Percentiles rank a stretch among this genome's conserved stretches.
Evolutionary conservation across 2,888 invertebrate species (phyloP).

Genomic region (Ecliptopera silaceata): DNA sequence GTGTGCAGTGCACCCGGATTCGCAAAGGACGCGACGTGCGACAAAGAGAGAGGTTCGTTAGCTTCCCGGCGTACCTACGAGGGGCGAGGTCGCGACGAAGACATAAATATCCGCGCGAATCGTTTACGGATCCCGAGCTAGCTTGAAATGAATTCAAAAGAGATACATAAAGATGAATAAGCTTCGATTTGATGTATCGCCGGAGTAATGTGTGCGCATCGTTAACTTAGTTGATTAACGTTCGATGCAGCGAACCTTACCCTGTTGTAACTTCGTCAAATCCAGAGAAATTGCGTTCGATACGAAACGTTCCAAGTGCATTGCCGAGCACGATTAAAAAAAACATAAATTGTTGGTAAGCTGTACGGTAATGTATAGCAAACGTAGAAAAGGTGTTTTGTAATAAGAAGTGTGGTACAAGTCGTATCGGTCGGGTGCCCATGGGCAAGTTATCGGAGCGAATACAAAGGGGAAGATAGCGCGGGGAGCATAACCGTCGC

Average conservation of each 20-base stretch:
- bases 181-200: slow-evolving; percentile 54
- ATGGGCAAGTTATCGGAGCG: slow-evolving; percentile 83
- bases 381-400: slow-evolving; percentile 67
- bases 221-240: slow-evolving; percentile 72
- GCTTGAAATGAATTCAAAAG: slow-evolving; percentile 15
- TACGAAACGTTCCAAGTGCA: slow-evolving; percentile 47
- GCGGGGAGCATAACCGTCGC: slow-evolving; percentile 81
- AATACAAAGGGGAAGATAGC: slow-evolving; percentile 82
- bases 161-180: slow-evolving; percentile 48
- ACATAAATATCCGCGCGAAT: slow-evolving; percentile 59
- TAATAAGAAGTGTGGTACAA: slow-evolving; percentile 74
- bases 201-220: slow-evolving; percentile 67
- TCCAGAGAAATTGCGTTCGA: slow-evolving; percentile 39
- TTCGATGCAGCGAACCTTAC: slow-evolving; percentile 62
- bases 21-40: slow-evolving; percentile 57
- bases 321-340: slow-evolving; percentile 57
- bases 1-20: slow-evolving; percentile 57
- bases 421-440: slow-evolving; percentile 81
- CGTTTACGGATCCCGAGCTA: slow-evolving; percentile 26
- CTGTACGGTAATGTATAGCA: slow-evolving; percentile 66
- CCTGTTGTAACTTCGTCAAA: slow-evolving; percentile 46
- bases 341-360: slow-evolving; percentile 45
- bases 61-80: slow-evolving; percentile 59
- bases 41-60: slow-evolving; percentile 76
- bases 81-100: slow-evolving; percentile 72